Evolutionary conservation across 2,113 vertebrate genomes (phyloP).

Genomic region (Arizona elegans): DNA sequence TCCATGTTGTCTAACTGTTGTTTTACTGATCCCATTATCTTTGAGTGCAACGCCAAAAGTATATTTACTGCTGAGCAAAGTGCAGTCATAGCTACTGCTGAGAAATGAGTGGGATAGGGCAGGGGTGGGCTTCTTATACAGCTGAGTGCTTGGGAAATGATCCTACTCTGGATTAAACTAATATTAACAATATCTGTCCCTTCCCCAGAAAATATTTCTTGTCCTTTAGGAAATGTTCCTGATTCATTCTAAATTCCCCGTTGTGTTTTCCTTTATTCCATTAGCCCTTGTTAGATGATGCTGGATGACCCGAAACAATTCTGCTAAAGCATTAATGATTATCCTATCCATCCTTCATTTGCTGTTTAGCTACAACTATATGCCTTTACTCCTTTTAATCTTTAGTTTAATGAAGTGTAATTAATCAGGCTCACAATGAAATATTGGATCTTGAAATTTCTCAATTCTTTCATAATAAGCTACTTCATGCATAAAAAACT

Average conservation of each 20-base stretch:
- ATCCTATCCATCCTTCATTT: constrained; percentile 35
- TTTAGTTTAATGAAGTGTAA: constrained; percentile 40
- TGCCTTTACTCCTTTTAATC: constrained; percentile 34
- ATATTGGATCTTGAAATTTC: constrained; percentile 47
- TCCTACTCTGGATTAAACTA: not conserved
- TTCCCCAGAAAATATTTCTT: not conserved
- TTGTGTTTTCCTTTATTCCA: constrained; percentile 38
- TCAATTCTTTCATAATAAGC: constrained; percentile 48
- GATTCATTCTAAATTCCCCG: constrained; percentile 4
- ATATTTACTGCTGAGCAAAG: not conserved
- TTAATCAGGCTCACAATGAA: constrained; percentile 44
- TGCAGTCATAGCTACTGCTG: not conserved
- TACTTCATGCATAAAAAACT: constrained; percentile 19
- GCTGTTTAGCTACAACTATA: constrained; percentile 36
- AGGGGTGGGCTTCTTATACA: not conserved
- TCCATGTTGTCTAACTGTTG: not conserved
- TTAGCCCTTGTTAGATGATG: constrained; percentile 17
- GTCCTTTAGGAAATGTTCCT: not conserved
- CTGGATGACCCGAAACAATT: constrained; percentile 16
- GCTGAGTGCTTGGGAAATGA: not conserved
- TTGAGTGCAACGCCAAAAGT: not conserved
- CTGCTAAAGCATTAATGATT: constrained; percentile 13
- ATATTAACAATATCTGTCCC: not conserved
- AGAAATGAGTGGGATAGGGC: not conserved
- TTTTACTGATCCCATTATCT: not conserved